Conservation (phyloP, 2,113 vertebrate species). For the Dicaeum eximium region DNA sequence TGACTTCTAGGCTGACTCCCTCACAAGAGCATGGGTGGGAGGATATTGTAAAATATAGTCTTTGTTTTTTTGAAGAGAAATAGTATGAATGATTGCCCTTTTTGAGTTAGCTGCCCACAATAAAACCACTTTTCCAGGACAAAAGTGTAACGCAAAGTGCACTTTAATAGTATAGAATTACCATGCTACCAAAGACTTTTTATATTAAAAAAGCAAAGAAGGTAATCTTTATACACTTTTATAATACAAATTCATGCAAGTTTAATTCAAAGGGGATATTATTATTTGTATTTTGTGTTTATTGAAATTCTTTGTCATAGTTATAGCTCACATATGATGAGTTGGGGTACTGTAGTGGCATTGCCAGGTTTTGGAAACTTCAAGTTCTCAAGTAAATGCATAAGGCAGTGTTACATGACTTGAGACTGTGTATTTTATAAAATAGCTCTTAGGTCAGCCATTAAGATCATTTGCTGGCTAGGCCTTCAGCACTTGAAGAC, state of each 20-base stretch:
- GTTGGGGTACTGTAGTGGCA: neutral
- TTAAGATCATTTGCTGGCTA: neutral
- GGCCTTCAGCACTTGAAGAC: neutral
- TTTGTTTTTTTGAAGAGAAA: conserved; percentile 39
- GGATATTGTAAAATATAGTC: neutral
- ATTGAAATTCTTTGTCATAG: neutral
- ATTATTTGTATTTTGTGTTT: neutral
- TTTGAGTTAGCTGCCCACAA: neutral
- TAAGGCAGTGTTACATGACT: neutral
- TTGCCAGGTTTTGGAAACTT: neutral
- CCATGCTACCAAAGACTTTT: neutral
- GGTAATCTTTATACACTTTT: neutral
- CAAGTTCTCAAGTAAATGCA: neutral
- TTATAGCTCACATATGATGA: neutral
- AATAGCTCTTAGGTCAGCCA: neutral
- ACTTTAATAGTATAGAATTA: neutral
- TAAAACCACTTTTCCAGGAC: neutral
- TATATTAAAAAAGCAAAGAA: neutral
- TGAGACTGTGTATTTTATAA: neutral
- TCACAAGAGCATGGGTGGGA: neutral
- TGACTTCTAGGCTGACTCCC: neutral
- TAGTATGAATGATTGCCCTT: conserved; percentile 1
- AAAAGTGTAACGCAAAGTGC: neutral
- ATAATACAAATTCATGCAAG: neutral
- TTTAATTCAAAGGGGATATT: neutral